Conservation (phyloP, 1,140 invertebrate species). For the Sycophaga agraensis region DNA sequence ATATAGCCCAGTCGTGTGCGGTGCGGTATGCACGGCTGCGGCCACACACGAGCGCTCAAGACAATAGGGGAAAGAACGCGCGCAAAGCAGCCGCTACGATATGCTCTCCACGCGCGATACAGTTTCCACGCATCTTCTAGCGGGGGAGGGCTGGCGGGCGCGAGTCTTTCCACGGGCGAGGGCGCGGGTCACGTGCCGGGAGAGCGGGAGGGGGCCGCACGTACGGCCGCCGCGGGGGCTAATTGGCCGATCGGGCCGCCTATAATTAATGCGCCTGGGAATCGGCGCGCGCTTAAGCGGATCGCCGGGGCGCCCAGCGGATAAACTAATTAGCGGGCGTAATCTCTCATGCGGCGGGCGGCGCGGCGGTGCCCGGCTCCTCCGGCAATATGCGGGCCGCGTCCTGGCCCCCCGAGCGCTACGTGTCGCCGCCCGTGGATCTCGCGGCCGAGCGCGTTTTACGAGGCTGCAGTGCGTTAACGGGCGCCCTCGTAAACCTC, state of each 20-base stretch:
- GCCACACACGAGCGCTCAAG: too few relatives aligned
- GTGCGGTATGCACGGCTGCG: too few relatives aligned
- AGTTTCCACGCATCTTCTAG: too few relatives aligned
- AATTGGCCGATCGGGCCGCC: conserved; percentile 46
- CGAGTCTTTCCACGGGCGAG: conserved; percentile 31
- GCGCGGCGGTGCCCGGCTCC: too few relatives aligned
- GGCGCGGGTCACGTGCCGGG: conserved; percentile 18
- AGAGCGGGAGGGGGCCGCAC: conserved; percentile 13
- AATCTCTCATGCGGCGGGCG: conserved; percentile 12
- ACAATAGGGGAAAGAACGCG: too few relatives aligned
- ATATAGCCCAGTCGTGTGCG: too few relatives aligned
- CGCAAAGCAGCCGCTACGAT: too few relatives aligned
- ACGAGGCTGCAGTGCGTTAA: conserved; percentile 14
- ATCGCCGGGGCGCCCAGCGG: conserved; percentile 41
- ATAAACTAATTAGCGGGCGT: conserved; percentile 46
- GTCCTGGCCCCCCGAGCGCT: not conserved
- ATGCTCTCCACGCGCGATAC: too few relatives aligned
- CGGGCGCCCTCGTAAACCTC: conserved; percentile 26
- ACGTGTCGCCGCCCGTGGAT: too few relatives aligned
- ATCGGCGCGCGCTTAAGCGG: conserved; percentile 41
- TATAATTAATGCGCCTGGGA: conserved; percentile 46
- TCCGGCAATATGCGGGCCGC: too few relatives aligned
- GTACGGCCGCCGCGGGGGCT: conserved; percentile 30
- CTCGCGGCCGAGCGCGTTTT: conserved; percentile 13
- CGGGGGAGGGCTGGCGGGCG: too few relatives aligned